Evolutionary conservation across 2,113 vertebrate species (phyloP), one percentile per base, ranked within the genome.

Genomic region (Eulemur macaco): DNA sequence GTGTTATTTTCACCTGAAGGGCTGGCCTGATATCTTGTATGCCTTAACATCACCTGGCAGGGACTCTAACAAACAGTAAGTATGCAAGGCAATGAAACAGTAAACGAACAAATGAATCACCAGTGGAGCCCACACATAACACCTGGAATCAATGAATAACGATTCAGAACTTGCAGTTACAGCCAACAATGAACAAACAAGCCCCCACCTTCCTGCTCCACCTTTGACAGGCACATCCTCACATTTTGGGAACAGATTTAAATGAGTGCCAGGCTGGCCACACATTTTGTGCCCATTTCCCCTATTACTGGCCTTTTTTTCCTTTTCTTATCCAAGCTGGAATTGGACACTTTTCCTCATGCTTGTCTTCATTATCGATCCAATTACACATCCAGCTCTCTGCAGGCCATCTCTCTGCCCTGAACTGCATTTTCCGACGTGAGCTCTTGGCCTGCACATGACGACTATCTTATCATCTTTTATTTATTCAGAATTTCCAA

Each of bases 111-210:
- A 80, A 56, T 97, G 95, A 97, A 42, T 97, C 96, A 97, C 50
- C 39, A 37, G 34, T 6, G 20, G 85, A 96, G 45, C 97, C 97
- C 96, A 97, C 97, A 93, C 91, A 81, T 20, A 82, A n/a, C 97
- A 97, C 97, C 97, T 98, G 97, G 93, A 37, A 64, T 93, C 63
- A 34, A 60, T 91, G 86, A 96, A 64, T 71, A 64, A 92, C 31
- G 21, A 68, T 45, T 89, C 91, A 29, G 73, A 54, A 60, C 45
- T 34, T 91, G 89, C 66, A 96, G 37, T 45, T 58, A 14, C 4
- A 56, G 80, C 68, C 91, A 94, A 23, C 73, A 73, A 47, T 56
- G 64, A 73, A 83, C 45, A 73, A 52, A 56, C 25, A 85, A 54
- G 31, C 42, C 29, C 66, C 31, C 74, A 60, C 47, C 63, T 93